Evolutionary conservation across 1,140 invertebrate genomes (phyloP), one percentile per base, ranked within the genome.

Genomic region (Drosophila novamexicana): DNA sequence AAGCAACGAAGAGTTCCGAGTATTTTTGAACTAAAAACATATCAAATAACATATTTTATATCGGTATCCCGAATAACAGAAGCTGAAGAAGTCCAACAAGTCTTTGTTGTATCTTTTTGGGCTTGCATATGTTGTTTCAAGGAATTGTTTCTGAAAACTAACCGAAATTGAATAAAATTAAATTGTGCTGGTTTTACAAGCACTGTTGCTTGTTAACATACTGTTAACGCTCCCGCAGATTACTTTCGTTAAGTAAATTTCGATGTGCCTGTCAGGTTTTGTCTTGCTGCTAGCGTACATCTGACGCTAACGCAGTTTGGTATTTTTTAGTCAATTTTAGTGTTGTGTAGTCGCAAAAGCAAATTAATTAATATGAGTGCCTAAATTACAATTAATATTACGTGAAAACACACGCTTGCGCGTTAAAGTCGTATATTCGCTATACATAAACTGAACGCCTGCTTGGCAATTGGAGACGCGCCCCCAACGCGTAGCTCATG

Each of bases 291-390:
- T 7, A 0, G 8, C 40, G 8, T 59, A 12, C 44, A 72, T 72
- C 12, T 59, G 62, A 44, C 45, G 16, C 12, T 14, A 37, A 58
- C 12, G 62, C 63, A 53, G 16, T 67, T 72, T 34, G 63, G 53
- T 3, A 22, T 67, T 66, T 59, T 72, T 59, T 67, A 72, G 54
- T 36, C 29, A 34, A 59, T 73, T 68, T 59, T 32, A 18, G 1
- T 68, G 54, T 61, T 68, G 59, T 40, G 56, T 42, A 47, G 57
- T 69, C 65, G 57, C 57, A 62, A 42, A 29, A 32, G 37, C 65
- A 74, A 62, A 74, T 74, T 62, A 74, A 69, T 62, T 62, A 69
- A 74, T 42, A 74, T 74, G 71, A 57, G 65, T 74, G 71, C 36
- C 57, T 74, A 69, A 74, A 56, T 65, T 40, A 42, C 57, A 49